phyloP scores from a whole-genome alignment of 2,888 invertebrate species.

The Cheilosia vulpina region DNA sequence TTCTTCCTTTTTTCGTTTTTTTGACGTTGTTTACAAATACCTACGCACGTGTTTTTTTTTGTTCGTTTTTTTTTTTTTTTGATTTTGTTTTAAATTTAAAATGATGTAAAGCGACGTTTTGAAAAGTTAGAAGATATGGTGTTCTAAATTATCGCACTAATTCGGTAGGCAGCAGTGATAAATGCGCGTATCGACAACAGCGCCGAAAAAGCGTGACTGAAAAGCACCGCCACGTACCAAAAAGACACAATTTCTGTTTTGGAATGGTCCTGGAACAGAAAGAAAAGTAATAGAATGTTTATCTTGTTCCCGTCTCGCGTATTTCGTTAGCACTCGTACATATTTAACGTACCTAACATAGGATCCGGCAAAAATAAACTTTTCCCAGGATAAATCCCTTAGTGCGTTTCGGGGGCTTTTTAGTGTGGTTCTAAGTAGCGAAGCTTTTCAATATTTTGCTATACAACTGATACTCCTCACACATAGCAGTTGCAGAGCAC shows the following conservation, averaged over 20 bases:
- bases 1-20: neutral
- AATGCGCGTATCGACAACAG: slow-evolving; percentile 65
- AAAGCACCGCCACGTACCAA: slow-evolving; percentile 53
- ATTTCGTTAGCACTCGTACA: slow-evolving; percentile 40
- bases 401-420: slow-evolving; percentile 39
- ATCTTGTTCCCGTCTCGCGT: slow-evolving; percentile 39
- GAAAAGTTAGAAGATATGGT: slow-evolving; percentile 33
- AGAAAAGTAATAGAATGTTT: slow-evolving; percentile 61
- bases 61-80: neutral
- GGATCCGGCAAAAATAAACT: slow-evolving; percentile 46
- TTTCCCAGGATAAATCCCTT: slow-evolving; percentile 48
- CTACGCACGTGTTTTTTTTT: neutral
- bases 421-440: slow-evolving; percentile 34
- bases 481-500: slow-evolving; percentile 22
- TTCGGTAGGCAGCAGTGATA: slow-evolving; percentile 51
- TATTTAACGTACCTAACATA: slow-evolving; percentile 45
- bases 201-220: slow-evolving; percentile 65
- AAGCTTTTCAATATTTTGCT: slow-evolving; percentile 45
- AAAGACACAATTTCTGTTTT: slow-evolving; percentile 48
- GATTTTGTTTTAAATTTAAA: slow-evolving; percentile 8
- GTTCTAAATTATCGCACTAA: slow-evolving; percentile 40
- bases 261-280: slow-evolving; percentile 41
- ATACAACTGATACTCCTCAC: slow-evolving; percentile 28
- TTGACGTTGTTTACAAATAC: slow-evolving; percentile 19
- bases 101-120: slow-evolving; percentile 8